Conservation (phyloP, 2,113 vertebrate genomes). For the Lepus europaeus region DNA sequence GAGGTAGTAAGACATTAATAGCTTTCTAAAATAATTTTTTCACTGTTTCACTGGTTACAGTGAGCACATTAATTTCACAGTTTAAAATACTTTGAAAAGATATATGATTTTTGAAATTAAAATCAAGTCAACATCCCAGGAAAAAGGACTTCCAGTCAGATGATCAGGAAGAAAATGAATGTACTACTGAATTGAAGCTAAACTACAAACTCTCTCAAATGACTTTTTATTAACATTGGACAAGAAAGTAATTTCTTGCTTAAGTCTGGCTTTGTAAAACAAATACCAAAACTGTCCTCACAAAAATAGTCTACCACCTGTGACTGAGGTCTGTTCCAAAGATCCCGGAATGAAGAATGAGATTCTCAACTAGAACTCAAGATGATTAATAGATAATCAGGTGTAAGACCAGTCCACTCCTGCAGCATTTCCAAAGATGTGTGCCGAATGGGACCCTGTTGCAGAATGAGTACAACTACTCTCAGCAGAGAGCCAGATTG, state of each 20-base stretch:
- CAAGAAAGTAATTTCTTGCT: slow-evolving; percentile 13
- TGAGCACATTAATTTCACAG: neutral
- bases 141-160: slow-evolving; percentile 7
- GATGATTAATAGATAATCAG: neutral
- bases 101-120: slow-evolving; percentile 26
- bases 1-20: neutral
- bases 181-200: neutral
- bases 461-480: neutral
- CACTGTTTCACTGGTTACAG: neutral
- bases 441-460: neutral
- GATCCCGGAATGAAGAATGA: neutral
- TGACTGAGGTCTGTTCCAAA: neutral
- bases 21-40: neutral
- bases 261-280: neutral
- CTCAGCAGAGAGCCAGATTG: neutral
- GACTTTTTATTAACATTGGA: slow-evolving; percentile 18
- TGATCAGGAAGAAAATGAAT: neutral
- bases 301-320: neutral
- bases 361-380: neutral
- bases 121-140: neutral
- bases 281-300: slow-evolving; percentile 23
- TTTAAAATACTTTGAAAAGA: slow-evolving; percentile 48
- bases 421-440: neutral
- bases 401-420: neutral
- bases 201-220: neutral